Evolutionary conservation across 2,113 vertebrate species (phyloP).

Genomic region (Meles meles): DNA sequence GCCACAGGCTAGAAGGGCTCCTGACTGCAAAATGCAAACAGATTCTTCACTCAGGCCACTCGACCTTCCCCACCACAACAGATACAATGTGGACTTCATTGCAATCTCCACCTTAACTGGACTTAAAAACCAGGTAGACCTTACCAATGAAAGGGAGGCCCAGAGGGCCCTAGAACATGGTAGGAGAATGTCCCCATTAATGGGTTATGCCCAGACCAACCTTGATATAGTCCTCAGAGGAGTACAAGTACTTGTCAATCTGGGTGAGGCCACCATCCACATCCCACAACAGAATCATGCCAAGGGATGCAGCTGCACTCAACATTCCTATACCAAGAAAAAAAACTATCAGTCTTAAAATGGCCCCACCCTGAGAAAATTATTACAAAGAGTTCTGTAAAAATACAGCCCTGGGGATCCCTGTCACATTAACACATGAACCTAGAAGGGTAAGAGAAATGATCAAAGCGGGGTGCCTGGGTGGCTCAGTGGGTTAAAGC

Average conservation of each 20-base stretch:
- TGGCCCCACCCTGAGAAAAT: neutral
- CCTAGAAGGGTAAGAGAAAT: neutral
- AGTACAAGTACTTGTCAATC: conserved; percentile 99
- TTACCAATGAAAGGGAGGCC: neutral
- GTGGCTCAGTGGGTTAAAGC: no score
- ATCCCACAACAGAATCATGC: conserved; percentile 97
- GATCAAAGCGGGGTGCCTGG: neutral
- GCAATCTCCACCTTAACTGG: neutral
- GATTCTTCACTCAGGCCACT: neutral
- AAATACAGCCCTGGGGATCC: neutral
- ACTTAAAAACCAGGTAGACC: neutral
- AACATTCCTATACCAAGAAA: conserved; percentile 90
- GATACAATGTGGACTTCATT: neutral
- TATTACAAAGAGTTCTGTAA: neutral
- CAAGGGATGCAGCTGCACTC: conserved; percentile 96
- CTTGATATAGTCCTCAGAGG: conserved; percentile 99
- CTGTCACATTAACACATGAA: neutral
- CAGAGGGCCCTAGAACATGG: neutral
- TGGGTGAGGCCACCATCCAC: conserved; percentile 98
- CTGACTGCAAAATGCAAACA: conserved; percentile 84
- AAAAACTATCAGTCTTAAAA: conserved; percentile 27
- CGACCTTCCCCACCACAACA: neutral
- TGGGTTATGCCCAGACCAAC: conserved; percentile 76
- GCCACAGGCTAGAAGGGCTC: conserved; percentile 96
- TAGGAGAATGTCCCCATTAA: neutral